Percentiles rank a stretch among this genome's conserved stretches.
Evolutionary conservation across 1,140 invertebrate genomes (phyloP).

Genomic region (Plodia interpunctella): DNA sequence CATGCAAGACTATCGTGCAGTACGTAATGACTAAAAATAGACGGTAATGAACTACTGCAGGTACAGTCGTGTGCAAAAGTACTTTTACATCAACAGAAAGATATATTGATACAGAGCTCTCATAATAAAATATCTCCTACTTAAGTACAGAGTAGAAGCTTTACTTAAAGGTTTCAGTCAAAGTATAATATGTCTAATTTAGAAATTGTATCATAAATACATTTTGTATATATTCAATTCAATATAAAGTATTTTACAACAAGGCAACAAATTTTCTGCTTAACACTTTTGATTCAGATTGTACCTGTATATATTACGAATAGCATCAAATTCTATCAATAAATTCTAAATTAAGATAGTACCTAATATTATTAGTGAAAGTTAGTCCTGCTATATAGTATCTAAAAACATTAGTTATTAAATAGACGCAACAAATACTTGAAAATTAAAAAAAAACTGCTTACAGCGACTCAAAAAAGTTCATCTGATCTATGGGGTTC

Average conservation of each 20-base stretch:
- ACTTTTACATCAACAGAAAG: no score
- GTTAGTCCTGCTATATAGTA: conserved; percentile 19
- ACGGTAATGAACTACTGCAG: conserved; percentile 9
- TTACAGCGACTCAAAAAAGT: conserved; percentile 76
- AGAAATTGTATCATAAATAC: no score
- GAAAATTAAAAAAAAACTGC: conserved; percentile 48
- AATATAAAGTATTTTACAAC: no score
- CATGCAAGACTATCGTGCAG: neutral
- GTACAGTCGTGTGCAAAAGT: neutral
- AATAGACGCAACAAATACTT: conserved; percentile 33
- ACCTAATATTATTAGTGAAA: conserved; percentile 32
- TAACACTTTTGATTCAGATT: neutral
- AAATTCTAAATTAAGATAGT: neutral
- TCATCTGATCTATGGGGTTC: conserved; percentile 75
- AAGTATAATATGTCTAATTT: neutral
- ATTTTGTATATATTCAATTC: no score
- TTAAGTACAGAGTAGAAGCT: no score
- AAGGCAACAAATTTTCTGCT: no score
- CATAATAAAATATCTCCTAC: no score
- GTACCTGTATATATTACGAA: neutral
- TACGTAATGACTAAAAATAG: conserved; percentile 10
- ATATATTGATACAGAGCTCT: no score
- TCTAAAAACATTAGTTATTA: conserved; percentile 17
- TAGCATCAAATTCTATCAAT: neutral
- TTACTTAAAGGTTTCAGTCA: no score